phyloP scores from a whole-genome alignment of 2,888 invertebrate genomes.

The Hypomecis punctinalis region DNA sequence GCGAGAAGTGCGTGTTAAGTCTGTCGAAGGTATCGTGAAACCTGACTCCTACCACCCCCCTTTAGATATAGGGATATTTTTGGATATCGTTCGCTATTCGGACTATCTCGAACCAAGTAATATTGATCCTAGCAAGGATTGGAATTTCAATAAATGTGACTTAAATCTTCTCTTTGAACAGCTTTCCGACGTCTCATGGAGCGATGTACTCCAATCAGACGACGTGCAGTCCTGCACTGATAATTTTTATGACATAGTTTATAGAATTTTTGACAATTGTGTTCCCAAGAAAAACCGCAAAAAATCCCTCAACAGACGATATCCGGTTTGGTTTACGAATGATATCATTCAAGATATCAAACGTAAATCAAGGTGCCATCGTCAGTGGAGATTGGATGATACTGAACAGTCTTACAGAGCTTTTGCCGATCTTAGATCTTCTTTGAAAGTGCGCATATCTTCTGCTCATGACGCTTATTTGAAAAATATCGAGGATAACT shows the following conservation, averaged over 20 bases:
- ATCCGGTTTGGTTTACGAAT: neutral
- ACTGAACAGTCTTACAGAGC: neutral
- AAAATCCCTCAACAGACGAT: neutral
- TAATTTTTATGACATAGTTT: neutral
- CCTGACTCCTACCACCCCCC: neutral
- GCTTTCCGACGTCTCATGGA: neutral
- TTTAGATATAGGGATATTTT: neutral
- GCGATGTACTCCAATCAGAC: neutral
- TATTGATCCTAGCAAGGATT: neutral
- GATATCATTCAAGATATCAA: neutral
- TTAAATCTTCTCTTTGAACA: neutral
- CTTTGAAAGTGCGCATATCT: neutral
- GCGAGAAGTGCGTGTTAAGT: no score
- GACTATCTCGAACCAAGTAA: neutral
- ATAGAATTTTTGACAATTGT: neutral
- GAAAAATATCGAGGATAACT: slow-evolving; percentile 3
- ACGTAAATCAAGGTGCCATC: neutral
- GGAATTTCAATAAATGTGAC: neutral
- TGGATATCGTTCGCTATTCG: neutral
- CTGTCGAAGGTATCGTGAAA: no score
- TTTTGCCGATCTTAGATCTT: neutral
- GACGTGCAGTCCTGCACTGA: neutral
- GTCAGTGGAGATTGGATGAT: neutral
- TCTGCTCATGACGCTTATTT: neutral
- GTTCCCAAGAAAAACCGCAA: neutral